Base-by-base conservation (phyloP, 1,140 invertebrate species). In the Protaetia brevitarsis region DNA sequence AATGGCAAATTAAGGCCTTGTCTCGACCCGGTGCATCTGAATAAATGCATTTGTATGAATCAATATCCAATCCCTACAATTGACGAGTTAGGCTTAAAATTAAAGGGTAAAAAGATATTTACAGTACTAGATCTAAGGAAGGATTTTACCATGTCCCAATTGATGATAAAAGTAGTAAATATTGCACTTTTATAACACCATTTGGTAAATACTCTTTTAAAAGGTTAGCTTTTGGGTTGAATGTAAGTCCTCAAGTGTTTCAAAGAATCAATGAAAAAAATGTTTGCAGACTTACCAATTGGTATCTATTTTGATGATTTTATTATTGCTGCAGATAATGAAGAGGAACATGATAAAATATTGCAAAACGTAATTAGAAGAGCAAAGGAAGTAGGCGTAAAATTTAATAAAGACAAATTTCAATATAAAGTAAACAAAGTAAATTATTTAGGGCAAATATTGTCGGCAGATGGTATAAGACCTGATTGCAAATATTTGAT, bases 241-340 rank as follows among this genome's bases (percentile, higher is more conserved):
- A 69, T 36, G 56, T 69, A 26, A 73, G 74, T 10, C 74, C 78
- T 8, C 74, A 81, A 71, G 69, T 76, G 19, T 81, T 79, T 68
- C 77, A 79, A 45, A 61, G 63, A 59, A 58, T 63, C n/a, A 75
- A 77, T 64, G 57, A 64, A 13, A 67, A n/a, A 77, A 58, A 51
- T 60, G 21, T 65, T 65, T 67, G 67, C 61, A 29, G 68, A 66
- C 19, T 28, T 69, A 56, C 7, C 28, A 63, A 60, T 63, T 11
- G 45, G 60, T 7, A 68, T 70, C 26, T 69, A 71, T 68, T 60
- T 69, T 64, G 68, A 71, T 63, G 66, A 71, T 34, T 64, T 69
- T 34, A 66, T 68, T 21, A 68, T 69, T 19, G 60, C 30, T n/a
- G 34, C 10, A 13, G 16, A 69, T 36, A 27, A 27, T n/a, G 62